Evolutionary conservation across 2,797 vertebrate genomes (phyloP), one percentile per base, ranked within the genome.

Genomic region (Acrocephalus scirpaceus): DNA sequence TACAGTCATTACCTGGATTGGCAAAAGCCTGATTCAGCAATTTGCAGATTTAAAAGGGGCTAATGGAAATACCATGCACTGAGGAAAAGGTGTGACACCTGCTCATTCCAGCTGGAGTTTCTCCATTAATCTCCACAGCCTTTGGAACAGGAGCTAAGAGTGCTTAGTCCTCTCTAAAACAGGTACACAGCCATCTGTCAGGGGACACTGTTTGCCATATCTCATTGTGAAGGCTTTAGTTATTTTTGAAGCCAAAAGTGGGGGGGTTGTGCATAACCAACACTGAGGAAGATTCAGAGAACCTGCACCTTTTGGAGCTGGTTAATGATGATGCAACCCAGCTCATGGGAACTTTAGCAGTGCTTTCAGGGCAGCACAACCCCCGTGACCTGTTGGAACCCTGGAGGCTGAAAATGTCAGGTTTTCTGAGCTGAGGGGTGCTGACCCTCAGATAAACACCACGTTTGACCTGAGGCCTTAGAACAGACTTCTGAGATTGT

Each of bases 231-330:
- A 61, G 26, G 17, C 8, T 72, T 75, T 0, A 60, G 34, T 27
- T 2, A 27, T 34, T 87, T 90, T 87, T 79, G 3, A 87, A 82
- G 25, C 5, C 29, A 50, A 51, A 38, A 45, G 3, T 9, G 19
- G 6, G 8, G 3, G 6, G 2, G 6, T 25, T n/a, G 77, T 21
- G 0, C 12, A 18, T 60, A 27, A 21, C 5, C 14, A 34, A 1
- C 6, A 13, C 38, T 26, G 44, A 72, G 19, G 11, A 88, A 36
- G 53, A 50, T 12, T 65, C 61, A 7, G 29, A 45, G 19, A 84
- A 64, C 15, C 22, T 48, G 16, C 5, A 15, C 13, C 4, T 84
- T 54, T 40, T 50, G 14, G 3, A 27, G 5, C 8, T n/a, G 18
- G 10, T 34, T 84, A 30, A 19, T 2, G 30, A 30, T 23, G 58